Evolutionary conservation across 92 coral and sea anemone species (phyloP).

Genomic region (Palythoa caribaeorum): DNA sequence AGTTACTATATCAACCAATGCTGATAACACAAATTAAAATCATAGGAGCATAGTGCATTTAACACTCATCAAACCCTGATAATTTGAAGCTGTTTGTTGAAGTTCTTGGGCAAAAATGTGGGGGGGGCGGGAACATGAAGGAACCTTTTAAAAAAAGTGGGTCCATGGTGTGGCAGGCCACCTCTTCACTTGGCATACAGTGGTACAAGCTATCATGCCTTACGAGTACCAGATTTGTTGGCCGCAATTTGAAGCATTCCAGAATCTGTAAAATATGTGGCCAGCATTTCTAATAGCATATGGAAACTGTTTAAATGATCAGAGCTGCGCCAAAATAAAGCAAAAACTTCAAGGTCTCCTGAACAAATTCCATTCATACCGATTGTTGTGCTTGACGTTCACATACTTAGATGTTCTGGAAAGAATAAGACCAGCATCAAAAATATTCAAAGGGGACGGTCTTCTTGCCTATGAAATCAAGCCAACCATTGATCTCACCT

Average conservation of each 20-base stretch:
- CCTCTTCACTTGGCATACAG: constrained; percentile 11
- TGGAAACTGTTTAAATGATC: constrained; percentile 9
- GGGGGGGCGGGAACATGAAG: too few species aligned
- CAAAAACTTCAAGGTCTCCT: constrained; percentile 22
- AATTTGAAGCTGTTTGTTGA: too few species aligned
- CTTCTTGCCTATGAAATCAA: constrained; percentile 23
- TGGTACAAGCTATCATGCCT: neutral
- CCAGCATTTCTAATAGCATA: constrained; percentile 36
- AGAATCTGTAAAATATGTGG: constrained; percentile 2
- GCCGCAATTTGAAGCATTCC: constrained; percentile 1
- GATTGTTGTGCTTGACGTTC: constrained; percentile 8
- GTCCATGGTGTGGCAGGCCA: neutral
- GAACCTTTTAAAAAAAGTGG: too few species aligned
- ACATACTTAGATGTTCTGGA: constrained; percentile 26
- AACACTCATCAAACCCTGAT: too few species aligned
- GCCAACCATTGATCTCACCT: constrained; percentile 1
- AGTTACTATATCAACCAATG: too few species aligned
- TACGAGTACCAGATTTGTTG: constrained; percentile 27
- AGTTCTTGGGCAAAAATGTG: too few species aligned
- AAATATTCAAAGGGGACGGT: constrained; percentile 26
- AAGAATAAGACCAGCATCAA: constrained; percentile 37
- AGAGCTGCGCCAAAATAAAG: constrained; percentile 11
- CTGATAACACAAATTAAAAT: too few species aligned
- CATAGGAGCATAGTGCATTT: too few species aligned
- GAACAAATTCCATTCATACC: constrained; percentile 26